These are phyloP conservation scores for Orchesella cincta DNA, from an alignment of 1,140 invertebrate species.

Conservation along the genomic window DNA sequence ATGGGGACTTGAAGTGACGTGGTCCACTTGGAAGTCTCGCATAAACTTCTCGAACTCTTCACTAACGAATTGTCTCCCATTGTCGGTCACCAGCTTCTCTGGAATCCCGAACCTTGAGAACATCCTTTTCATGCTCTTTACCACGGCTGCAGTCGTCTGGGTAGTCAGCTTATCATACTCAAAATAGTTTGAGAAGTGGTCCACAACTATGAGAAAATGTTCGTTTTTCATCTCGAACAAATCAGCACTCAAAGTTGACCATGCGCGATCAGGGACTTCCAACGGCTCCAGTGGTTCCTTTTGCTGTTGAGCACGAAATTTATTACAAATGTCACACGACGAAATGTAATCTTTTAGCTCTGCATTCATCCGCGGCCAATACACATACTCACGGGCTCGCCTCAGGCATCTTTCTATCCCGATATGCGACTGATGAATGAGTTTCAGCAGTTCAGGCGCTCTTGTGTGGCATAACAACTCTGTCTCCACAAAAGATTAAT, in stretches of 20 bases:
- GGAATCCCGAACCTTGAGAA: conserved; percentile 55
- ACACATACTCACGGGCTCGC: background rate
- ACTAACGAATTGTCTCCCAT: conserved; percentile 8
- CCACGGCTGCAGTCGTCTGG: no score
- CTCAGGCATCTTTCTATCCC: conserved; percentile 1
- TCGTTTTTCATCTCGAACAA: background rate
- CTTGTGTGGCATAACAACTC: background rate
- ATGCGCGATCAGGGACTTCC: background rate
- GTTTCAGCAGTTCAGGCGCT: background rate
- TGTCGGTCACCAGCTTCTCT: conserved; percentile 49
- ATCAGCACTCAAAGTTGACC: background rate
- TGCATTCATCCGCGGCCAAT: background rate
- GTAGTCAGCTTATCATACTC: background rate
- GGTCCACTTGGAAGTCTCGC: conserved; percentile 10
- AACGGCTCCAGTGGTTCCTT: background rate
- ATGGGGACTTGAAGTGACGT: conserved; percentile 30
- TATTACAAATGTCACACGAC: background rate
- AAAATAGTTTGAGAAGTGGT: background rate
- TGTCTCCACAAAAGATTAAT: background rate
- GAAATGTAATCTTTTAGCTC: background rate
- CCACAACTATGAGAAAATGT: background rate
- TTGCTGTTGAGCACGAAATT: background rate
- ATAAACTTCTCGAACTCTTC: conserved; percentile 10
- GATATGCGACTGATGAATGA: background rate
- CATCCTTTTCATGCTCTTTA: background rate